Evolutionary conservation across 2,113 vertebrate species (phyloP), one percentile per base, ranked within the genome.

Genomic region (Thermophis baileyi): DNA sequence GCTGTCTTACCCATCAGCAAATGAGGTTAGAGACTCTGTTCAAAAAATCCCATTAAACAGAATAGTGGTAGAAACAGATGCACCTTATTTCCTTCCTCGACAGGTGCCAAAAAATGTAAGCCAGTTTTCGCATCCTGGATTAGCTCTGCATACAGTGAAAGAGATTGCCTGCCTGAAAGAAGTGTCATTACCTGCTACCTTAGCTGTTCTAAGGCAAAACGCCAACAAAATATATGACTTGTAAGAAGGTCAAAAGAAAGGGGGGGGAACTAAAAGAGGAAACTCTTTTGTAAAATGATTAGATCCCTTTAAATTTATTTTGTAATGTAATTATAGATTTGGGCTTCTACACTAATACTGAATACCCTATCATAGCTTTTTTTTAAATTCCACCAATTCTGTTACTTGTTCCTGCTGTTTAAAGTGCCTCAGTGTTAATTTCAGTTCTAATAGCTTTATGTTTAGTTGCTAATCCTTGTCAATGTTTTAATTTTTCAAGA

Each of bases 51-150:
- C 98, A 1, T 96, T 98, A 4, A 95, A 98, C 89, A 97, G 98
- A 89, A 98, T 98, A 87, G 96, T 99, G 7, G 94, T 99, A 94
- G 98, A 99, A 95, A 99, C 98, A 0, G 98, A 99, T 0, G 98
- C 98, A 1, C 98, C 98, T 1, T 99, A 98, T 95, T 99, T 99
- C 91, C 96, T 98, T 51, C 98, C 98, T 88, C 97, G 97, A 95
- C 97, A 98, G 97, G 98, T 98, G 54, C 94, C 96, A 6, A 98
- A 96, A 95, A 95, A 94, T 12, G 93, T 96, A 1, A 98, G 98
- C 94, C 96, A 94, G 89, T 98, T 97, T 57, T 97, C 98, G 24
- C 98, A 98, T 92, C 98, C 98, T 1, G 98, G 98, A 54, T 97
- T 98, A 97, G 98, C 98, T 50, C 96, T 99, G 95, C 97, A 98